phyloP scores from a whole-genome alignment of 2,888 invertebrate genomes.

The Salpingus planirostris region DNA sequence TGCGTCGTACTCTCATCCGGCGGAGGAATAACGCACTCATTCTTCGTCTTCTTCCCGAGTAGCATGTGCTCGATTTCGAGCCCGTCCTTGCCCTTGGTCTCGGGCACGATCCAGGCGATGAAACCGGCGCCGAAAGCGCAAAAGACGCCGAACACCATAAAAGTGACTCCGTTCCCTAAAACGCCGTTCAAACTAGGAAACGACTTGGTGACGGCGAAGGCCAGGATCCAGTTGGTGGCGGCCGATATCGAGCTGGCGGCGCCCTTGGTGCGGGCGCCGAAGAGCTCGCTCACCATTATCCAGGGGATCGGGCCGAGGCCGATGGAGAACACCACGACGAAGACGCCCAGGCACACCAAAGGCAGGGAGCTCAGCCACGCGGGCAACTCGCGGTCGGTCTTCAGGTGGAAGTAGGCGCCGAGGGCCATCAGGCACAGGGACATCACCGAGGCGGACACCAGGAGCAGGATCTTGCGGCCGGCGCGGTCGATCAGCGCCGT shows the following conservation, averaged over 20 bases:
- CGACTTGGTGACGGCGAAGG: conserved; percentile 53
- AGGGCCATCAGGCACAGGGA: conserved; percentile 42
- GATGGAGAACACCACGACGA: conserved; percentile 45
- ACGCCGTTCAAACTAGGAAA: conserved; percentile 51
- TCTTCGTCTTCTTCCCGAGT: conserved; percentile 8
- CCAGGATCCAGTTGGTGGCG: conserved; percentile 60
- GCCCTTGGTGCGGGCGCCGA: conserved; percentile 53
- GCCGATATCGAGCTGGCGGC: conserved; percentile 60
- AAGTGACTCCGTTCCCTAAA: conserved; percentile 53
- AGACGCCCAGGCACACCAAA: conserved; percentile 22
- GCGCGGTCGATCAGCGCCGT: conserved; percentile 51
- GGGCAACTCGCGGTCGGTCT: conserved; percentile 20
- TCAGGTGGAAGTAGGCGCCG: conserved; percentile 38
- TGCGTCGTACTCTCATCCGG: too few species aligned
- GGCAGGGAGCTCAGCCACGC: conserved; percentile 24
- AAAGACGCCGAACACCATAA: conserved; percentile 56
- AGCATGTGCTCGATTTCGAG: conserved; percentile 50
- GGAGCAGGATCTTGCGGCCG: conserved; percentile 53
- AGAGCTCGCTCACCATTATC: conserved; percentile 60
- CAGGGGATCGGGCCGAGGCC: conserved; percentile 67
- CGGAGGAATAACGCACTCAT: conserved; percentile 34
- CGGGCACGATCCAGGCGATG: conserved; percentile 58
- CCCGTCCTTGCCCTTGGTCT: conserved; percentile 52
- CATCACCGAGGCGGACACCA: conserved; percentile 53
- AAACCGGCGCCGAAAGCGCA: conserved; percentile 54